Conservation (phyloP, 2,797 vertebrate species). For the Rhyacichthys aspro region DNA sequence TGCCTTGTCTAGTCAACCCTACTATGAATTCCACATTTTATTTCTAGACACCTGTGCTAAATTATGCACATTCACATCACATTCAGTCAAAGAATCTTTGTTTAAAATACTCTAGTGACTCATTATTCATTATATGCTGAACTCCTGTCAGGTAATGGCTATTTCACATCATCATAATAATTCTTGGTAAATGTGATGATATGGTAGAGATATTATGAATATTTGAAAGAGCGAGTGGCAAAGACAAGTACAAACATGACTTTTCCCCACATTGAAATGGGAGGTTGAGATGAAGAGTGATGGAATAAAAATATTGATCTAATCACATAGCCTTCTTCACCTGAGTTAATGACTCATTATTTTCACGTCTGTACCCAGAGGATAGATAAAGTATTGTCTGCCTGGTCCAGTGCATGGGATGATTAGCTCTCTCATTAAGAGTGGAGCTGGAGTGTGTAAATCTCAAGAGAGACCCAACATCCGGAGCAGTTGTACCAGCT, state of each 20-base stretch:
- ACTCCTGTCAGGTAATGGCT: background rate
- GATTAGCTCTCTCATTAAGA: constrained; percentile 71
- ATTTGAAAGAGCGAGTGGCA: background rate
- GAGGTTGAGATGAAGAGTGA: constrained; percentile 34
- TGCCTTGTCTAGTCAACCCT: too few species aligned
- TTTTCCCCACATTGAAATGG: constrained; percentile 2
- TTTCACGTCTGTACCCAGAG: constrained; percentile 53
- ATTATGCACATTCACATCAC: too few species aligned
- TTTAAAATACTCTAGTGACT: background rate
- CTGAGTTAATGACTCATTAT: constrained; percentile 66
- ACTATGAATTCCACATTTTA: too few species aligned
- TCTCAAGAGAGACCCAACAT: constrained; percentile 52
- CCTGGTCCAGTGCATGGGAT: constrained; percentile 60
- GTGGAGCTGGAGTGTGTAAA: constrained; percentile 58
- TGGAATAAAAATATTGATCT: constrained; percentile 59
- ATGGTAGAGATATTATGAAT: constrained; percentile 17
- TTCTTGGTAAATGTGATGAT: constrained; percentile 12
- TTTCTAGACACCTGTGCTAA: too few species aligned
- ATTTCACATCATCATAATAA: constrained; percentile 7
- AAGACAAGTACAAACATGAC: background rate
- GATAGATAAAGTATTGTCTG: constrained; percentile 63
- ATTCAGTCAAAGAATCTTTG: too few species aligned
- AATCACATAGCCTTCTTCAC: constrained; percentile 49
- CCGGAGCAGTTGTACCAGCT: constrained; percentile 38
- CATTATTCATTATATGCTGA: background rate